A percentile compares a stretch with the other conserved stretches of the same genome.
phyloP scores from a whole-genome alignment of 2,888 invertebrate species.

The Thalpophila matura region DNA sequence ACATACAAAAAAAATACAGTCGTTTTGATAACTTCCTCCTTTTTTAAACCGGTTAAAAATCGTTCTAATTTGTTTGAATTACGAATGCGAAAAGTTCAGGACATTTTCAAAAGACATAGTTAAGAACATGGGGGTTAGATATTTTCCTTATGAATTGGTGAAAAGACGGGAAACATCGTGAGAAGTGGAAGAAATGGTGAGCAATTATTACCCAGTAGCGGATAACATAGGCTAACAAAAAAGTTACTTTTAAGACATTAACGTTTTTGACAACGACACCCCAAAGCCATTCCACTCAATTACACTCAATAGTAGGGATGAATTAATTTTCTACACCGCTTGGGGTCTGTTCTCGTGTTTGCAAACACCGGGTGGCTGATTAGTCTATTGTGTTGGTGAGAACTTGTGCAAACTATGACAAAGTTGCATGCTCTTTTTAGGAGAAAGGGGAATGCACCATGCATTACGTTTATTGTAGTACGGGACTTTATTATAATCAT shows the following conservation, averaged over 20 bases:
- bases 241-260: neutral
- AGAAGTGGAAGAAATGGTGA: too few species aligned
- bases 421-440: slow-evolving; percentile 46
- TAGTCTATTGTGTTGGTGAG: slow-evolving; percentile 76
- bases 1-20: too few species aligned
- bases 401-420: slow-evolving; percentile 49
- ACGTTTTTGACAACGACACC: slow-evolving; percentile 10
- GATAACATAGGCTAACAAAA: too few species aligned
- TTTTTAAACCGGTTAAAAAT: too few species aligned
- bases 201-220: too few species aligned
- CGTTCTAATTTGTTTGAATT: too few species aligned
- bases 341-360: slow-evolving; percentile 75
- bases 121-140: too few species aligned
- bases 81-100: too few species aligned
- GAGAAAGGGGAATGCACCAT: slow-evolving; percentile 32
- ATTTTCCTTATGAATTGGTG: too few species aligned
- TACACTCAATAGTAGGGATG: slow-evolving; percentile 53
- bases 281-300: slow-evolving; percentile 35
- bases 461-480: slow-evolving; percentile 22
- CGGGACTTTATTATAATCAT: slow-evolving; percentile 11
- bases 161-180: too few species aligned
- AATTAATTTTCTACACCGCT: slow-evolving; percentile 69
- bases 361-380: slow-evolving; percentile 86
- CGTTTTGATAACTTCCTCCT: too few species aligned
- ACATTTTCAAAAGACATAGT: too few species aligned